Conservation (phyloP, 2,797 vertebrate species). For the Myiotriccus ornatus region DNA sequence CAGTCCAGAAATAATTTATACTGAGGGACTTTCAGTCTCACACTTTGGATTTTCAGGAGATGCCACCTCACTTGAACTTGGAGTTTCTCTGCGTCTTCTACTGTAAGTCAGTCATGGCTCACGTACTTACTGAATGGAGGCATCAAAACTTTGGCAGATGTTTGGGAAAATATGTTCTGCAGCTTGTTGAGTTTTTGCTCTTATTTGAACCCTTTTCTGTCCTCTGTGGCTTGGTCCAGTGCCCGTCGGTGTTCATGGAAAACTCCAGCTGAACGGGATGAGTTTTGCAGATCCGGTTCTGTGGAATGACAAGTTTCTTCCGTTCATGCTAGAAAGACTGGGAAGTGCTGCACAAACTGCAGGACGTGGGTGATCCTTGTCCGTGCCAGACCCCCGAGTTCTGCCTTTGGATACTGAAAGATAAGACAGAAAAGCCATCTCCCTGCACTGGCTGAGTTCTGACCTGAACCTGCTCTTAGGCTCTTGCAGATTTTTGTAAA, state of each 20-base stretch:
- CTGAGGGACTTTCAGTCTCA: background rate
- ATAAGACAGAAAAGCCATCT: background rate
- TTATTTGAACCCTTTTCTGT: background rate
- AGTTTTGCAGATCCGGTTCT: constrained; percentile 16
- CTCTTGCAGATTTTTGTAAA: background rate
- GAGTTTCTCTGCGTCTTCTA: background rate
- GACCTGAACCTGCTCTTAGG: background rate
- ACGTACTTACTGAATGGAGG: background rate
- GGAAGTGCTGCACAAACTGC: background rate
- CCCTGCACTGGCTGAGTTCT: background rate
- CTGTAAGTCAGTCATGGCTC: background rate
- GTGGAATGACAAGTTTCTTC: background rate
- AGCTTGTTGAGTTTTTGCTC: constrained; percentile 7
- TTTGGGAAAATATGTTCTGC: constrained; percentile 29
- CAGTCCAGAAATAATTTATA: background rate
- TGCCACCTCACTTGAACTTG: constrained; percentile 9
- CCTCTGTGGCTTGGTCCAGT: constrained; percentile 30
- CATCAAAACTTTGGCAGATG: background rate
- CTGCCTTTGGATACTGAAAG: background rate
- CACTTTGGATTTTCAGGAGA: background rate
- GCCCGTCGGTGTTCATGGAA: constrained; percentile 14
- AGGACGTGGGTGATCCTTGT: background rate
- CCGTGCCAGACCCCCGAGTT: background rate
- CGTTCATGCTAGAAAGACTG: background rate
- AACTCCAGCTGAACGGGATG: constrained; percentile 35